Evolutionary conservation across 2,888 invertebrate species (phyloP), one percentile per base, ranked within the genome.

Genomic region (Deladenus siricidicola): DNA sequence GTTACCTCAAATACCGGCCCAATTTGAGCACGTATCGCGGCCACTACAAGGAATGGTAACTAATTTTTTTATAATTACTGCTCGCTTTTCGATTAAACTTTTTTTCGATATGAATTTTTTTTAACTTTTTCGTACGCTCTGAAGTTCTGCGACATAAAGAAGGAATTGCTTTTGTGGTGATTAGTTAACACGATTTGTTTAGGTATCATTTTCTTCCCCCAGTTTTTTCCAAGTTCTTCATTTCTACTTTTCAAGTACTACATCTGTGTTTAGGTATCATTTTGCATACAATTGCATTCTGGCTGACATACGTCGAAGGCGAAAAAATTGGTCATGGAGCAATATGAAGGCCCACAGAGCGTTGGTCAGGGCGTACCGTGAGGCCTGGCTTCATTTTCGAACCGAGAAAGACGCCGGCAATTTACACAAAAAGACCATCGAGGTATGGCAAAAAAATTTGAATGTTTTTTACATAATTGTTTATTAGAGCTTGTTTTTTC

Each of bases 381-480:
- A 80, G 10, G 78, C 81, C 0, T 85, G 84, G 78, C 75, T 80
- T n/a, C 70, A 76, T 54, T 81, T 82, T 64, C 78, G 83, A 45
- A 79, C 80, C 8, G 74, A 71, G 58, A 81, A 81, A 66, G 80
- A 76, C 64, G 74, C 80, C 0, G 59, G 78, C 0, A 49, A 65
- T 3, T 75, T 58, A 8, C 57, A 62, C 1, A 68, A 74, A 58
- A 72, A 75, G 44, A 69, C 65, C 10, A 65, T 81, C 4, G 79
- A 80, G 68, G 81, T 70, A 24, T 51, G 63, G 52, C 28, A 44
- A 23, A 26, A 62, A 51, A 26, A n/a, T 63, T 58, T 34, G 28
- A 92, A 92, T 77, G 82, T 98, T 23, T 96, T 88, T 82, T 86
- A 87, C 66, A 96, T 96, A 1, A 94, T 98, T 78, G 96, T 90